Conservation (phyloP, 2,113 vertebrate species). For the Motacilla tschutschensis region DNA sequence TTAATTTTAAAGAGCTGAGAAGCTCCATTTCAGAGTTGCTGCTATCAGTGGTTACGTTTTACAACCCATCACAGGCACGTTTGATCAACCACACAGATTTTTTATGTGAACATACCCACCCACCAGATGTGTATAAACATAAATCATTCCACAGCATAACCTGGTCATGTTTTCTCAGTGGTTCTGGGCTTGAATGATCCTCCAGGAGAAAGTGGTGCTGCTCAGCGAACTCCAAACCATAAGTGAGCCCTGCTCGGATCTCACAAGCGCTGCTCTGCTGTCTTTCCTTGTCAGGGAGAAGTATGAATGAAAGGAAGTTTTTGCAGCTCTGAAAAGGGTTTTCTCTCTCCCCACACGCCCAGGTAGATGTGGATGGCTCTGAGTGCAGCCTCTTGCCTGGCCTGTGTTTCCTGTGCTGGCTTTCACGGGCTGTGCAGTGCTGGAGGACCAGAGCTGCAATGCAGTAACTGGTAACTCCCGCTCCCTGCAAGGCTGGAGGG, state of each 20-base stretch:
- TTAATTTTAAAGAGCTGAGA: background rate
- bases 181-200: background rate
- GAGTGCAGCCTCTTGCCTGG: background rate
- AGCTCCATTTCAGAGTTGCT: background rate
- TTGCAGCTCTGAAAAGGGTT: background rate
- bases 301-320: background rate
- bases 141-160: background rate
- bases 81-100: conserved; percentile 6
- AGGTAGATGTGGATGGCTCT: background rate
- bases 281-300: background rate
- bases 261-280: rapidly evolving
- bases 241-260: background rate
- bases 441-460: conserved; percentile 28
- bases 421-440: background rate
- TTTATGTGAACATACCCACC: background rate
- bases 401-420: background rate
- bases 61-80: background rate
- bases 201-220: background rate
- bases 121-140: background rate
- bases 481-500: conserved; percentile 2
- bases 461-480: conserved; percentile 2
- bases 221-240: background rate
- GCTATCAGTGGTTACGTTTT: background rate
- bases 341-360: background rate
- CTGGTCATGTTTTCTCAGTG: background rate